Conservation (phyloP, 2,797 vertebrate species). For the Tiaroga cobitis region DNA sequence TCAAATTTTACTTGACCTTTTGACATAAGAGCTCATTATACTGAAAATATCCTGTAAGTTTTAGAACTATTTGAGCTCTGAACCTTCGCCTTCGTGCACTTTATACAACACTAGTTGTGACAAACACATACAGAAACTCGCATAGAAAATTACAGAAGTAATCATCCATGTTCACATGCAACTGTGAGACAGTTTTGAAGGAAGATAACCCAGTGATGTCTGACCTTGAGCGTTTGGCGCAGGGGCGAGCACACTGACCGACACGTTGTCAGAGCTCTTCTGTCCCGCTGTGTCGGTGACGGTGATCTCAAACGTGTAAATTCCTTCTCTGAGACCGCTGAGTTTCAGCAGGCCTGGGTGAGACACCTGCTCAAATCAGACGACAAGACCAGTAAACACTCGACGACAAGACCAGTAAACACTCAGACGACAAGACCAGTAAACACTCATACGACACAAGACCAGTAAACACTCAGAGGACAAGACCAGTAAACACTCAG, state of each 20-base stretch:
- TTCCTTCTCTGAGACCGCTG: constrained; percentile 84
- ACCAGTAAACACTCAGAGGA: too few species aligned
- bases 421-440: too few species aligned
- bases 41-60: too few species aligned
- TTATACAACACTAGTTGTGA: too few species aligned
- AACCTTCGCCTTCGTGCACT: too few species aligned
- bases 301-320: constrained; percentile 88
- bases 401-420: too few species aligned
- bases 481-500: too few species aligned
- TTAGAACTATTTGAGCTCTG: too few species aligned
- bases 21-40: too few species aligned
- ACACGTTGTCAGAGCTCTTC: constrained; percentile 89
- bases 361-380: constrained; percentile 77
- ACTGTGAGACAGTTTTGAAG: background rate
- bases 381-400: background rate
- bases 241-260: constrained; percentile 84
- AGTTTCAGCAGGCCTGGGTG: constrained; percentile 91
- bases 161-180: background rate
- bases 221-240: constrained; percentile 84
- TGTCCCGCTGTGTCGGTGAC: constrained; percentile 88
- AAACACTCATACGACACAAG: too few species aligned
- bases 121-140: background rate
- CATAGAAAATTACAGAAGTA: background rate
- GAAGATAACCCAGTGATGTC: background rate
- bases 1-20: too few species aligned